phyloP scores from a whole-genome alignment of 2,888 invertebrate species.

The Rhaphigaster nebulosa region DNA sequence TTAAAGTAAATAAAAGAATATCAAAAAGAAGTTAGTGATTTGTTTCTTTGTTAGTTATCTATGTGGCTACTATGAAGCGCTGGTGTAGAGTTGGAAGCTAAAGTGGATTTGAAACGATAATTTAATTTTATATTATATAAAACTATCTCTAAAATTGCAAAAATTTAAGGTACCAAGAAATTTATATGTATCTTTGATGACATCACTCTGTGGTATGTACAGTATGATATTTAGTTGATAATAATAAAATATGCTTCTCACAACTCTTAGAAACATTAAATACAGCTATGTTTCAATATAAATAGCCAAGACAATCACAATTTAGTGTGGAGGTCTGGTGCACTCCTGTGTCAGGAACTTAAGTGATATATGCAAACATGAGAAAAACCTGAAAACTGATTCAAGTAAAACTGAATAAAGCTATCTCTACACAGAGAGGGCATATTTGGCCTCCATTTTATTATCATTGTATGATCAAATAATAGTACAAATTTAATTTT shows the following conservation, averaged over 20 bases:
- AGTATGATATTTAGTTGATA: background rate
- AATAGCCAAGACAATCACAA: background rate
- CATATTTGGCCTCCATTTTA: background rate
- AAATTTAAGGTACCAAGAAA: background rate
- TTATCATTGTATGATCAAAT: background rate
- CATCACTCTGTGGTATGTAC: background rate
- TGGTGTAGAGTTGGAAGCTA: background rate
- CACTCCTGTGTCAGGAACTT: conserved; percentile 11
- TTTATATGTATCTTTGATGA: background rate
- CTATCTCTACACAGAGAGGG: conserved; percentile 15
- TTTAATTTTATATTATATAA: background rate
- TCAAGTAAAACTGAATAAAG: background rate
- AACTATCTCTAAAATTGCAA: background rate
- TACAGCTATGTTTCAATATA: background rate
- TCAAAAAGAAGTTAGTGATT: background rate
- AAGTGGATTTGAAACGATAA: background rate
- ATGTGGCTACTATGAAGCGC: background rate
- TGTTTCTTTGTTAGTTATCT: background rate
- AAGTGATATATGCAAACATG: background rate
- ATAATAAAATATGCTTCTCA: background rate
- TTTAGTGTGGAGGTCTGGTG: background rate
- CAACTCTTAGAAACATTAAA: background rate
- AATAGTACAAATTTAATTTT: background rate
- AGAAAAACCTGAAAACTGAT: background rate
- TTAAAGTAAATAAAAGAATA: background rate